Base-by-base conservation (phyloP, 2,113 vertebrate genomes). In the Sclerurus mexicanus region DNA sequence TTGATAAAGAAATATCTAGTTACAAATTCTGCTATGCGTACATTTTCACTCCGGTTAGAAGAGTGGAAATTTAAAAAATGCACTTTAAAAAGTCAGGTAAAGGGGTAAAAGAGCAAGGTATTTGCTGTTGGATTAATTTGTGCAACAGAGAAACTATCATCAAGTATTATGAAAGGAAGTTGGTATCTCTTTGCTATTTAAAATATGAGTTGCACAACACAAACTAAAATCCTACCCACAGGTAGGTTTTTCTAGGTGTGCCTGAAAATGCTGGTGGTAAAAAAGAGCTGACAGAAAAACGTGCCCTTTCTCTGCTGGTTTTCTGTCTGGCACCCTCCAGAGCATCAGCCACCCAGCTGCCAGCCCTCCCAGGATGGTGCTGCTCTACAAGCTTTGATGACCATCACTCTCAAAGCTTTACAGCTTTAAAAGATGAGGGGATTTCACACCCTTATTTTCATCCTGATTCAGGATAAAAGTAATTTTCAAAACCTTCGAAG, bases 201-300 rank as follows among this genome's bases (percentile, higher is more conserved):
- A 89, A 89, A n/a, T 24, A 81, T 1, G 10, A 79, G 5, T 52
- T 76, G 27, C 14, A 30, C 0, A 3, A 88, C 17, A 56, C 52
- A 72, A 86, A 91, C 49, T 39, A 27, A 77, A 53, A 40, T 35
- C 19, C 69, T 75, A 60, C 7, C 6, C 40, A 82, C 11, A 73
- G 50, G 24, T 15, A 52, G 8, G 60, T 39, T 60, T 79, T 63
- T 63, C 12, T 14, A 0, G 33, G 15, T 2, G 0, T 20, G 15
- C 37, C 31, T 85, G 44, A 86, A 93, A 90, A 66, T 0, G 2
- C 23, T 24, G 18, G 0, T 27, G 31, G 6, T 20, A 47, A 44
- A 44, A 83, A 49, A 28, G 4, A 58, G 22, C 0, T 25, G 11
- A 59, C 24, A 76, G 25, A n/a, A 82, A 79, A 83, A 69, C 0